Percentiles rank a stretch among this genome's conserved stretches.
These are phyloP conservation scores for Zapus hudsonius DNA, from an alignment of 2,113 vertebrate genomes.

Conservation along the genomic window DNA sequence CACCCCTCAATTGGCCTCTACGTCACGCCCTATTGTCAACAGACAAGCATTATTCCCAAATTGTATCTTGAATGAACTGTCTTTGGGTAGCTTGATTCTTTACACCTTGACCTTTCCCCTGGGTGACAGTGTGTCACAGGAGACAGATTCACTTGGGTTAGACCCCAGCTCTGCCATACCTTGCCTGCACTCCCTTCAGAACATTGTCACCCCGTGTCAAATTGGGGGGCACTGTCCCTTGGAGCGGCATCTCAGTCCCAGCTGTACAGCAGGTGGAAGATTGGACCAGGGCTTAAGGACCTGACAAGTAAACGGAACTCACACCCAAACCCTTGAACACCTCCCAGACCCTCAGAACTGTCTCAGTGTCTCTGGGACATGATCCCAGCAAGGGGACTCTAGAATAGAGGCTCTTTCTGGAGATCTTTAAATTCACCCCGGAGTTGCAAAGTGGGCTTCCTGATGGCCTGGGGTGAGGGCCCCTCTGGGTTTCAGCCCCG, in stretches of 20 bases:
- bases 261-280: too few species aligned
- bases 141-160: background rate
- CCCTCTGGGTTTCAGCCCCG: background rate
- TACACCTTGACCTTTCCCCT: background rate
- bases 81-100: background rate
- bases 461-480: too few species aligned
- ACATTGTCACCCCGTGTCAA: too few species aligned
- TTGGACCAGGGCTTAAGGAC: background rate
- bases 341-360: too few species aligned
- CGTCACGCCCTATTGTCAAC: background rate
- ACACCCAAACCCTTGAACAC: fast-evolving
- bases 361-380: background rate
- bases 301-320: background rate
- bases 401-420: background rate
- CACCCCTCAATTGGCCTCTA: background rate
- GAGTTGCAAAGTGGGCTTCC: background rate
- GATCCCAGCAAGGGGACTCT: background rate
- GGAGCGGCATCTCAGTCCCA: background rate
- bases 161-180: background rate
- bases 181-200: background rate
- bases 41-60: background rate
- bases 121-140: background rate
- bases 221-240: background rate
- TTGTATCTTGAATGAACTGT: background rate
- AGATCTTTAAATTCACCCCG: background rate